Evolutionary conservation across 2,888 invertebrate genomes (phyloP).

Genomic region (Hofmannophila pseudospretella): DNA sequence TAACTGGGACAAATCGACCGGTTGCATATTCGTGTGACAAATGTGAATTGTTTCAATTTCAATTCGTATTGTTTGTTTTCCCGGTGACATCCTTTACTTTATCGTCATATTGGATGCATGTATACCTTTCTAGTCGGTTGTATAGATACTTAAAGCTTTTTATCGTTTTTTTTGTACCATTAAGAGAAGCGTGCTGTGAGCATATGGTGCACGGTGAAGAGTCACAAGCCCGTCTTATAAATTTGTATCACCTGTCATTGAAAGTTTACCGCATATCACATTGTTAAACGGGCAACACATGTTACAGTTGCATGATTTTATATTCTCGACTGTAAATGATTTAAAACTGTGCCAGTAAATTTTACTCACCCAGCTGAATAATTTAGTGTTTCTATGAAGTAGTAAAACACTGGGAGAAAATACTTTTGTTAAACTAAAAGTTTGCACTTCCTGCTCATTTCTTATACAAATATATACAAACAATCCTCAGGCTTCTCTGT

Average conservation of each 20-base stretch:
- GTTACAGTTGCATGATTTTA: conserved; percentile 11
- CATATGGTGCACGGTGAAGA: conserved; percentile 31
- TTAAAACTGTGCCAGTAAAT: conserved; percentile 9
- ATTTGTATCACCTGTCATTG: conserved; percentile 26
- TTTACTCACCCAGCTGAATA: conserved; percentile 8
- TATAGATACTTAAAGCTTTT: conserved; percentile 19
- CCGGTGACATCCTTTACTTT: conserved; percentile 31
- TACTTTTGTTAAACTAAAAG: conserved; percentile 35
- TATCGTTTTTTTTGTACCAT: conserved; percentile 15
- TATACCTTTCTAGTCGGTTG: conserved; percentile 18
- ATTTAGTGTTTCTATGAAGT: conserved; percentile 12
- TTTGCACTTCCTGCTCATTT: conserved; percentile 57
- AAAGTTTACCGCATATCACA: conserved; percentile 14
- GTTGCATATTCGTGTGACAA: conserved; percentile 34
- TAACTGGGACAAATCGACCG: conserved; percentile 37
- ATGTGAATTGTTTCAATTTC: conserved; percentile 30
- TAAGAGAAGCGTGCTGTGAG: conserved; percentile 29
- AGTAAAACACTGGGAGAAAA: conserved; percentile 14
- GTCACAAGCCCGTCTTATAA: conserved; percentile 23
- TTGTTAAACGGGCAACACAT: conserved; percentile 11
- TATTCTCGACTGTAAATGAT: conserved; percentile 6
- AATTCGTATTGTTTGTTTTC: conserved; percentile 27
- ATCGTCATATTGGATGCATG: conserved; percentile 40
- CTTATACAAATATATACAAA: conserved; percentile 67
- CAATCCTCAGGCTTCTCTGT: conserved; percentile 53